Conservation (phyloP, 2,888 invertebrate species). For the Ischnus inquisitorius region DNA sequence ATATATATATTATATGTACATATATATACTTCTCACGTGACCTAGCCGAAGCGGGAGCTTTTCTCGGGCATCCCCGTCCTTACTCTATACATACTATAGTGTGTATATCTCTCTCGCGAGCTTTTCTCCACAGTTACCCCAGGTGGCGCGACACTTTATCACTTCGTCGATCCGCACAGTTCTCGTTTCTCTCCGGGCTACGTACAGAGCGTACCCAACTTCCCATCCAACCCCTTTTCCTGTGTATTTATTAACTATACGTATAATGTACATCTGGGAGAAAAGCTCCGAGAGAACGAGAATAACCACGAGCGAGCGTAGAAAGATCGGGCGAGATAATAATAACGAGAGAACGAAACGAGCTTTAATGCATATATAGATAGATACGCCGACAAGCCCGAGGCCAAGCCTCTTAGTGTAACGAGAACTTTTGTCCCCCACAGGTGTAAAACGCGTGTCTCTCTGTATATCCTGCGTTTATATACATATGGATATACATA, state of each 20-base stretch:
- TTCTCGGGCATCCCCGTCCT: slow-evolving; percentile 59
- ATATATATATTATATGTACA: neutral
- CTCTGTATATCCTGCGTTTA: neutral
- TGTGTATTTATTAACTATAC: slow-evolving; percentile 30
- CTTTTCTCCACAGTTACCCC: slow-evolving; percentile 54
- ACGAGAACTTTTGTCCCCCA: slow-evolving; percentile 43
- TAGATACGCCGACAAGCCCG: neutral
- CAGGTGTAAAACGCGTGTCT: slow-evolving; percentile 31
- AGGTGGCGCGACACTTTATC: slow-evolving; percentile 57
- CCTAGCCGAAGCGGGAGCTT: slow-evolving; percentile 70
- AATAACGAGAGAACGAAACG: slow-evolving; percentile 12
- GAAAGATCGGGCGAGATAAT: slow-evolving; percentile 8
- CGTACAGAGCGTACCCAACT: slow-evolving; percentile 47
- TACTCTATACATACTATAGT: slow-evolving; percentile 38
- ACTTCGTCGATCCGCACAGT: slow-evolving; percentile 48
- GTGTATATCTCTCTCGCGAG: slow-evolving; percentile 34
- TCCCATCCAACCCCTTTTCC: neutral
- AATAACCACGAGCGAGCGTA: neutral
- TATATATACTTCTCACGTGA: slow-evolving; percentile 48
- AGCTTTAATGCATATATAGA: neutral
- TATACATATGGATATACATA: neutral
- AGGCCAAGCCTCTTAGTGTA: slow-evolving; percentile 26
- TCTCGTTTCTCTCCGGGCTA: slow-evolving; percentile 20
- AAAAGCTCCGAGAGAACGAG: slow-evolving; percentile 11
- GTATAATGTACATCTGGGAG: neutral